Evolutionary conservation across 1,140 invertebrate species (phyloP).

Genomic region (Ceratoteleas bidentatus): DNA sequence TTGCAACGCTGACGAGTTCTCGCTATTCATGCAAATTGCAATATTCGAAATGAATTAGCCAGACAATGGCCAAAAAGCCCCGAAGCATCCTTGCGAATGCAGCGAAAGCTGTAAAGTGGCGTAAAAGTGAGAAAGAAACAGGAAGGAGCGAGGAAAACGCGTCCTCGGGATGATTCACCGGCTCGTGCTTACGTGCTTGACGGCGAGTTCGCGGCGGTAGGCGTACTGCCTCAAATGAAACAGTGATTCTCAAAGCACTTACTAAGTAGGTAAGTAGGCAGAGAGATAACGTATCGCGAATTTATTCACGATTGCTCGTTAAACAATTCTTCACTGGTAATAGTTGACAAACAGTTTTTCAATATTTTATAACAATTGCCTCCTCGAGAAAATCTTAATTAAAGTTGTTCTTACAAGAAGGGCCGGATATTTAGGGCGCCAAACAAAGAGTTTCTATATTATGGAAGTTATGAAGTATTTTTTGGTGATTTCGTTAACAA

Average conservation of each 20-base stretch:
- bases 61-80: conserved; percentile 3
- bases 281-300: conserved; percentile 26
- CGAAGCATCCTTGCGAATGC: conserved; percentile 14
- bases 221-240: conserved; percentile 36
- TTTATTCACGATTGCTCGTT: conserved; percentile 14
- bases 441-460: too few species aligned
- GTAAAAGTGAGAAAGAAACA: conserved; percentile 46
- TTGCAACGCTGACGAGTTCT: neutral
- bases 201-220: conserved; percentile 43
- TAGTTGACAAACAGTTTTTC: neutral
- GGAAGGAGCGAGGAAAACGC: conserved; percentile 62
- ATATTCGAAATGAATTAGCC: neutral
- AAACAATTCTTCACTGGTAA: conserved; percentile 1
- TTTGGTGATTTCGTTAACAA: too few species aligned
- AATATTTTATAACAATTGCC: too few species aligned
- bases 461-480: too few species aligned
- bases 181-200: conserved; percentile 65
- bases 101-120: conserved; percentile 37
- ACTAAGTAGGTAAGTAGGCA: conserved; percentile 43
- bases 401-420: too few species aligned
- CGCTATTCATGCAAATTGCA: neutral
- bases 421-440: too few species aligned
- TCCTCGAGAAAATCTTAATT: too few species aligned
- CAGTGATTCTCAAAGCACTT: conserved; percentile 62
- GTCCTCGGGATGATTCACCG: conserved; percentile 73